phyloP scores from a whole-genome alignment of 2,113 vertebrate species.

The Eptesicus fuscus region DNA sequence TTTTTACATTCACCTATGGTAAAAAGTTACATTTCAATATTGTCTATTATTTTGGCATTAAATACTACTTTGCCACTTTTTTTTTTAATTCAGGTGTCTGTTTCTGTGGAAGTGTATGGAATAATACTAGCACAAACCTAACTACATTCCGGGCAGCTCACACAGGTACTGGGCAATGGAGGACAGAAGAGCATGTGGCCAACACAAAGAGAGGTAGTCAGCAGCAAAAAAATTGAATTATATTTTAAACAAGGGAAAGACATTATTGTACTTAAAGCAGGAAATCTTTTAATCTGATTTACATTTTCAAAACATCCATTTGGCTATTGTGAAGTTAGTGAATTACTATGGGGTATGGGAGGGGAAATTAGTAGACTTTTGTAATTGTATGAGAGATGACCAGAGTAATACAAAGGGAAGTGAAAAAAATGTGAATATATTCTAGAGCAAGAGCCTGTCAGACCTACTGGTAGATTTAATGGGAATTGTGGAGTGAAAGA shows the following conservation, averaged over 20 bases:
- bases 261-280: not conserved
- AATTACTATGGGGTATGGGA: not conserved
- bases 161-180: not conserved
- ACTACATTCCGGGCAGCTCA: too few relatives aligned
- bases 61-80: not conserved
- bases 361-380: not conserved
- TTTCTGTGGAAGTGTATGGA: not conserved
- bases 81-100: not conserved
- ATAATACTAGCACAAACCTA: not conserved
- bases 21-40: not conserved
- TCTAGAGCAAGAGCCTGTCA: not conserved
- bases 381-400: not conserved
- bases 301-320: not conserved
- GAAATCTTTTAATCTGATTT: not conserved
- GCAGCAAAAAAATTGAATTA: not conserved
- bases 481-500: not conserved
- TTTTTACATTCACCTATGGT: not conserved
- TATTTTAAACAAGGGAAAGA: not conserved
- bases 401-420: not conserved
- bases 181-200: not conserved
- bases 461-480: not conserved
- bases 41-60: not conserved
- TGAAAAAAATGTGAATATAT: not conserved
- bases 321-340: not conserved
- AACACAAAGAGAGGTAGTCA: rapidly evolving